Base-by-base conservation (phyloP, 2,888 invertebrate genomes). In the Copidosoma aretas region DNA sequence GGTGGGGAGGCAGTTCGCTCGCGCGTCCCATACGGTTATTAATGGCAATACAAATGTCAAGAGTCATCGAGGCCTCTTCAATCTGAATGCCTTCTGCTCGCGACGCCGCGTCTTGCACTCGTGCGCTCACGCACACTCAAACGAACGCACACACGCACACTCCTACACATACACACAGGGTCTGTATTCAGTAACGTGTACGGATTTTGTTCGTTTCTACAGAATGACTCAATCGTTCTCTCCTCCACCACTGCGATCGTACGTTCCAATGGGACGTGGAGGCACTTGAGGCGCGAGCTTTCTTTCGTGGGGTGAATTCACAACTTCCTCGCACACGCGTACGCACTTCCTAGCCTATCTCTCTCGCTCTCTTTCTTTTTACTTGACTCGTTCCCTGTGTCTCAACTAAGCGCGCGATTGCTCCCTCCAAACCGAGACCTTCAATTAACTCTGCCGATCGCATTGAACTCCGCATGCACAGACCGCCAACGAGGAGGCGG, bases 51-150 rank as follows among this genome's bases (percentile, higher is more conserved):
- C 79, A 82, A 82, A 82, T 83, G 79, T 83, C 79, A 72, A 83
- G 83, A 82, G 83, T 83, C 83, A 83, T 82, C 80, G 82, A 82
- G 80, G 74, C 79, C 81, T 81, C 83, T 83, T 83, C 82, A 83
- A 83, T 83, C 78, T 83, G 82, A 83, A 83, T 83, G 81, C 82
- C 82, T 83, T 83, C 82, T 83, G 83, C 78, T 79, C 78, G 79
- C 82, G 83, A 83, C 83, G 82, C 15, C 17, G n/a, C n/a, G n/a
- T n/a, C n/a, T n/a, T n/a, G n/a, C n/a, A n/a, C n/a, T n/a, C n/a
- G n/a, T n/a, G n/a, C n/a, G n/a, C n/a, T n/a, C n/a, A n/a, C n/a
- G n/a, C n/a, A n/a, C n/a, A n/a, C n/a, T n/a, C n/a, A n/a, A n/a
- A n/a, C n/a, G n/a, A n/a, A n/a, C n/a, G n/a, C n/a, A n/a, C n/a